Percentiles rank a stretch among this genome's conserved stretches.
These are phyloP conservation scores for Alviniconcha strummeri DNA, from an alignment of 2,888 invertebrate genomes.

Conservation along the genomic window DNA sequence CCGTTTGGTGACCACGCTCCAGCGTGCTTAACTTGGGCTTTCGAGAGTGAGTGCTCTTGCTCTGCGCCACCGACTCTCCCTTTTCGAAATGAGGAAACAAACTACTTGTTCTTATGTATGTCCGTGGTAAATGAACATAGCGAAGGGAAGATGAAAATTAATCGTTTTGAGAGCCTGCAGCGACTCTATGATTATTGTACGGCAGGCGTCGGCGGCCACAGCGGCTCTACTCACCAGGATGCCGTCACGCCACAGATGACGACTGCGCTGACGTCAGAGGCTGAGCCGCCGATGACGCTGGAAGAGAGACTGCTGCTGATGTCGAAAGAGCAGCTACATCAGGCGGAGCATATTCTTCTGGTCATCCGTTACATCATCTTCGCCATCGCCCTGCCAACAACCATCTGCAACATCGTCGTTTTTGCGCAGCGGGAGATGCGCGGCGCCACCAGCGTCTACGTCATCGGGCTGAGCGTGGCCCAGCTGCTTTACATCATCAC, in stretches of 20 bases:
- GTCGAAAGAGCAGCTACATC: not conserved
- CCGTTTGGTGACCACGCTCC: no score
- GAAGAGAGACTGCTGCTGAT: slow-evolving; percentile 6
- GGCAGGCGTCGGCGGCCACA: no score
- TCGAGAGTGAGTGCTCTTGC: no score
- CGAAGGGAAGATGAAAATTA: no score
- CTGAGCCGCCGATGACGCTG: not conserved
- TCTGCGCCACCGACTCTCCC: no score
- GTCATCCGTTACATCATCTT: slow-evolving; percentile 23
- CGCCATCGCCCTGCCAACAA: slow-evolving; percentile 4
- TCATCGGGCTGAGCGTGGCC: slow-evolving; percentile 26
- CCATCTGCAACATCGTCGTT: slow-evolving; percentile 5
- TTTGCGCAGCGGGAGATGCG: slow-evolving; percentile 12
- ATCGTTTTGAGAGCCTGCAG: no score
- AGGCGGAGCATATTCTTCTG: slow-evolving; percentile 15
- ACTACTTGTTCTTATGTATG: no score
- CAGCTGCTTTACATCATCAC: slow-evolving; percentile 18
- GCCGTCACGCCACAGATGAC: not conserved
- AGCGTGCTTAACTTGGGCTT: no score
- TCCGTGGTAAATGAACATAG: no score
- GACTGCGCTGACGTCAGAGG: not conserved
- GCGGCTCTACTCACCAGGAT: not conserved
- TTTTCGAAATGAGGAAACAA: no score
- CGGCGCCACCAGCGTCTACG: slow-evolving; percentile 26
- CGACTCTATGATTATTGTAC: no score